A percentile compares a stretch with the other conserved stretches of the same genome.
These are phyloP conservation scores for Pangasianodon gigas DNA, from an alignment of 2,113 vertebrate genomes.

Conservation along the genomic window DNA sequence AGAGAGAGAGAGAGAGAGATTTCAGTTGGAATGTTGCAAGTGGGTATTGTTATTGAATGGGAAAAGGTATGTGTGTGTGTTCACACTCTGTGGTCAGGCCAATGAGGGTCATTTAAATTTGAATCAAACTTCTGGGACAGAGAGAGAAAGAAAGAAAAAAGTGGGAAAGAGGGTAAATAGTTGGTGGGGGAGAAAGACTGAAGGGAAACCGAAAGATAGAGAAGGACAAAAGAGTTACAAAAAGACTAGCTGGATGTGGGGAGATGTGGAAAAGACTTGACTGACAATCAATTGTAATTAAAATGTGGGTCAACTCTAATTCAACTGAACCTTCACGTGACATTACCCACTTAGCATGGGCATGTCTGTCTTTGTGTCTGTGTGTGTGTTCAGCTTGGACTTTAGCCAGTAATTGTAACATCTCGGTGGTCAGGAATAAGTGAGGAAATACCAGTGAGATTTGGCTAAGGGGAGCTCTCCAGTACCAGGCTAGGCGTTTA, in stretches of 20 bases:
- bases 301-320: conserved; percentile 57
- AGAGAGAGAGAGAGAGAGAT: conserved; percentile 43
- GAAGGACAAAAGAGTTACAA: conserved; percentile 54
- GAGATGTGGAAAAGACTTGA: conserved; percentile 51
- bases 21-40: conserved; percentile 39
- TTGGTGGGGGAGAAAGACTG: conserved; percentile 55
- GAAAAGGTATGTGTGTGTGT: conserved; percentile 13
- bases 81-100: conserved; percentile 41
- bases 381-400: conserved; percentile 35
- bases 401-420: conserved; percentile 63
- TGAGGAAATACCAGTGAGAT: conserved; percentile 38
- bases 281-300: conserved; percentile 58
- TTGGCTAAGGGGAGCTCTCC: conserved; percentile 38
- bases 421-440: conserved; percentile 57
- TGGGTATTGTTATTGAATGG: conserved; percentile 39
- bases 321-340: conserved; percentile 53
- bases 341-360: conserved; percentile 34
- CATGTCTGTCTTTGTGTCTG: conserved; percentile 49
- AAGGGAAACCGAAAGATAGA: conserved; percentile 54
- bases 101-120: conserved; percentile 54
- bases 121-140: conserved; percentile 49
- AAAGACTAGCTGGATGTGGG: conserved; percentile 54
- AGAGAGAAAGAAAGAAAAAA: conserved; percentile 54
- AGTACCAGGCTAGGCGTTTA: conserved; percentile 38
- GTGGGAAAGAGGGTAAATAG: conserved; percentile 30